Base-by-base conservation (phyloP, 2,797 vertebrate species). In the Crypturellus tataupa region DNA sequence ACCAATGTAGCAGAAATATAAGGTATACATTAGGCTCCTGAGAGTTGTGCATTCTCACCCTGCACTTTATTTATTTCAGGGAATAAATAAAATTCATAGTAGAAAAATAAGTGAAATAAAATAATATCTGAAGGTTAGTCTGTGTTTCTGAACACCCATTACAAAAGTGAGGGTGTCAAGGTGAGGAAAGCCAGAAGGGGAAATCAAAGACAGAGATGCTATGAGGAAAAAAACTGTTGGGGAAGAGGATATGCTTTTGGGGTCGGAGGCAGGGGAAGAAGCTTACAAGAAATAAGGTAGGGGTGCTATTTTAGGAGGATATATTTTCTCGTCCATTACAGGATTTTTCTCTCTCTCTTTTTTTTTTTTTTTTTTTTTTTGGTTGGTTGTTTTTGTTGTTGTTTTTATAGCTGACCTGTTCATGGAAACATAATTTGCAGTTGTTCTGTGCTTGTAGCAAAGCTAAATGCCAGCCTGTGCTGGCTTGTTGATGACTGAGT, bases 401-500 rank as follows among this genome's bases (percentile, higher is more conserved):
- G 15, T 39, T 87, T 89, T 78, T 35, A 6, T 67, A 56, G 24
- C 18, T 69, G 33, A 87, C 51, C 5, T 14, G 24, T 59, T 39
- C 65, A 79, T 68, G 56, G 72, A 87, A 90, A 84, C 21, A 80
- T 86, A 46, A 75, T 84, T 69, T 90, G 58, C 60, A 71, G 60
- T 12, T 91, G 49, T 78, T 58, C 4, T 13, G 49, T 21, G 7
- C 79, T n/a, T 82, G 33, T 79, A 91, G 47, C 53, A 82, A 58
- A 91, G 25, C 35, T 58, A 82, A 92, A 51, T n/a, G 73, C 42
- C 53, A 21, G 9, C 82, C 60, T 95, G 85, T 91, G 37, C 58
- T 0, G 10, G 40, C 94, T 91, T 96, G 82, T 71, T 81, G 75
- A 8, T 77, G 63, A 12, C 4, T 79, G 70, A 87, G 77, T 84